Conservation (phyloP, 2,888 invertebrate species). For the Leptarthrus brevirostris region DNA sequence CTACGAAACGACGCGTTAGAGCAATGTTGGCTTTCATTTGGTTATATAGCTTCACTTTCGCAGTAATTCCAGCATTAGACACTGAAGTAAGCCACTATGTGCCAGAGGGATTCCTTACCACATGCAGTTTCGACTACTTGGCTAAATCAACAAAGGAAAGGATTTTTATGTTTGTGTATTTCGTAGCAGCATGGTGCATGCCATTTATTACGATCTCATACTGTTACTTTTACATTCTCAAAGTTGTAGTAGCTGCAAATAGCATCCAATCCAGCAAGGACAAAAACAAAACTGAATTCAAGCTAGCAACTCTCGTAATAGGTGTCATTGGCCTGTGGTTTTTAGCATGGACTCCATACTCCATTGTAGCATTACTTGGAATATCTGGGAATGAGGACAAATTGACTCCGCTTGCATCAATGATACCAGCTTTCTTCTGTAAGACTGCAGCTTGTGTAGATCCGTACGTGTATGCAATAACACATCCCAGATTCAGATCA, state of each 20-base stretch:
- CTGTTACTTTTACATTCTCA: constrained; percentile 79
- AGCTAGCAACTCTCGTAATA: constrained; percentile 76
- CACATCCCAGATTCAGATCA: constrained; percentile 79
- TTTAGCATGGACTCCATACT: constrained; percentile 85
- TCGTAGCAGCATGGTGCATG: constrained; percentile 79
- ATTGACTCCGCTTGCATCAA: constrained; percentile 77
- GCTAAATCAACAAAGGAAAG: constrained; percentile 73
- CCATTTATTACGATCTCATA: constrained; percentile 78
- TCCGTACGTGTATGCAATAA: constrained; percentile 83
- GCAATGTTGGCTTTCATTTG: constrained; percentile 75
- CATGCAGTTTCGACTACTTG: constrained; percentile 88
- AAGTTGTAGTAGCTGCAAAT: constrained; percentile 71
- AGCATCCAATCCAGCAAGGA: constrained; percentile 72
- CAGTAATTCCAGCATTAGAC: constrained; percentile 75
- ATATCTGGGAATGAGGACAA: constrained; percentile 74
- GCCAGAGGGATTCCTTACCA: constrained; percentile 85
- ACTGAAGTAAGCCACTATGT: constrained; percentile 81
- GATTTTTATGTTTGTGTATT: constrained; percentile 79
- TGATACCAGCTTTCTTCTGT: constrained; percentile 83
- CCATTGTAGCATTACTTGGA: constrained; percentile 79
- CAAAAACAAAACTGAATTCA: constrained; percentile 77
- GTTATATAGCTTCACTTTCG: constrained; percentile 78
- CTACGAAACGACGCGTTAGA: constrained; percentile 73
- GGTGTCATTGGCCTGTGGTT: constrained; percentile 80
- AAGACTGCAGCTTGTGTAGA: constrained; percentile 85